Evolutionary conservation across 2,888 invertebrate species (phyloP), one percentile per base, ranked within the genome.

Genomic region (Drosophila mayaguana): DNA sequence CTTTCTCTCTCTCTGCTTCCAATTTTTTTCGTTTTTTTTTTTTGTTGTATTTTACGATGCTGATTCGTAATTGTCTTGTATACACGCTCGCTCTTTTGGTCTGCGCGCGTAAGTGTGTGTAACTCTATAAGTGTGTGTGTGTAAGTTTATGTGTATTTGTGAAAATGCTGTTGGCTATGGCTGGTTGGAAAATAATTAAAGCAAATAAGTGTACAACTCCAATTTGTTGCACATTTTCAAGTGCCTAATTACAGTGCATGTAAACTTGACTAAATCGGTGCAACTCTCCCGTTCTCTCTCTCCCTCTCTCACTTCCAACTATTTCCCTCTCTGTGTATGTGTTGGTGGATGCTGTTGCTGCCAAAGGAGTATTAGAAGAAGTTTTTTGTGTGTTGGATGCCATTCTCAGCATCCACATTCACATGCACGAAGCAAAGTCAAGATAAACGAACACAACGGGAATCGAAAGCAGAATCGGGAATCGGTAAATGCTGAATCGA

Each of bases 31-130:
- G 56, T 71, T 60, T 61, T 43, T 61, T 72, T 72, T 64, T 81
- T 83, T 86, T 85, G 64, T 81, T 83, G 80, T 83, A 80, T 80
- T 75, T 84, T 74, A 86, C 89, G 83, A 88, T 84, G 83, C 83
- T 83, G 88, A 82, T 85, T 84, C 89, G 84, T 89, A 87, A 83
- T 83, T 83, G 83, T 83, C 88, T 84, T 89, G 89, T 89, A 75
- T 84, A 89, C 88, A 81, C 68, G 65, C 68, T 73, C 63, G 60
- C 83, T 80, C 74, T 65, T 72, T 53, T 63, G 45, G 75, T 76
- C 57, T 63, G 64, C 63, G 48, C 63, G 46, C 56, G 57, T 63
- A 42, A 51, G 50, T 81, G 50, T 77, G 42, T 69, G 54, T 40
- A 40, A 40, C 38, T 54, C 22, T 54, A 54, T 51, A 56, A 54